Percentiles rank a stretch among this genome's conserved stretches.
Conservation (phyloP, 2,797 vertebrate species). For the Potorous gilbertii region DNA sequence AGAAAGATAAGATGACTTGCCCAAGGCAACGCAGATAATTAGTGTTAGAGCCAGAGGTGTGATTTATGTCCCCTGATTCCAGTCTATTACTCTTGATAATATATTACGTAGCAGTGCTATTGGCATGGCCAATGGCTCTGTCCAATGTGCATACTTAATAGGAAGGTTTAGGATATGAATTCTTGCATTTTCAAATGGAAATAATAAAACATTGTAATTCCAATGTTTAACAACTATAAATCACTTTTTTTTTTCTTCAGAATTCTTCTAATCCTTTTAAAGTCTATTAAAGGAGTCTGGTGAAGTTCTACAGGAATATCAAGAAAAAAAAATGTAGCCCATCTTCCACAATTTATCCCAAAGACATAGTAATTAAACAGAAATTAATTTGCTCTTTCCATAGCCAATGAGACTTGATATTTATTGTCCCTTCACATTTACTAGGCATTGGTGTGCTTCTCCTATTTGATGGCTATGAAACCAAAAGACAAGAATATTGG, state of each 20-base stretch:
- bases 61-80: background rate
- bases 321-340: background rate
- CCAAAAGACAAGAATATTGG: background rate
- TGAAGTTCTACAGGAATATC: background rate
- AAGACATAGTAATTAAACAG: background rate
- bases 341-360: background rate
- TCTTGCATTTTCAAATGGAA: conserved; percentile 15
- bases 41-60: background rate
- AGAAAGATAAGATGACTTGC: background rate
- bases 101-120: background rate
- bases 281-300: background rate
- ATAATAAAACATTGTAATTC: background rate
- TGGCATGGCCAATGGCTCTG: background rate
- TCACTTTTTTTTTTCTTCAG: background rate
- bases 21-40: background rate
- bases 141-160: background rate
- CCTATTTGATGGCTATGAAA: background rate
- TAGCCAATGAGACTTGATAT: background rate
- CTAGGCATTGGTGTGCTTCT: background rate
- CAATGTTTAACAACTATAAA: background rate
- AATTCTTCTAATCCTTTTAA: background rate
- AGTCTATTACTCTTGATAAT: background rate
- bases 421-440: background rate
- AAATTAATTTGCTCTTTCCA: background rate
- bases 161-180: background rate